Conservation (phyloP, 2,113 vertebrate species). For the Menura novaehollandiae region DNA sequence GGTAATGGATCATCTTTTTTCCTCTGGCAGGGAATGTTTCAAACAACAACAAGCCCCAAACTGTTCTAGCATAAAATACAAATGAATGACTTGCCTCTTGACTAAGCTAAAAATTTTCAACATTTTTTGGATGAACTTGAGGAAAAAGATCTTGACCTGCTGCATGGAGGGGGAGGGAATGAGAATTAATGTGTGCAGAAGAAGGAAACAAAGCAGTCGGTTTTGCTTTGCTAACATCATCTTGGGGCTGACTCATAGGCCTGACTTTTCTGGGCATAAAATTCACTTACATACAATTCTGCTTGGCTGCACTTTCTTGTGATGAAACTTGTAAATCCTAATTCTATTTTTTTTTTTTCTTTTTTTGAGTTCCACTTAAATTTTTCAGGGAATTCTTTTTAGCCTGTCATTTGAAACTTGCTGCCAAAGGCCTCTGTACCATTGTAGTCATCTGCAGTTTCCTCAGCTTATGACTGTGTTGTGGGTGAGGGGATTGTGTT, state of each 20-base stretch:
- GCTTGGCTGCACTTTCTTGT: not conserved
- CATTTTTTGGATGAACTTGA: not conserved
- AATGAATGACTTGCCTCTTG: not conserved
- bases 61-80: not conserved
- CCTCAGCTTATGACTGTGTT: not conserved
- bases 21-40: not conserved
- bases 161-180: not conserved
- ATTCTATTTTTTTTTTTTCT: not conserved
- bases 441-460: not conserved
- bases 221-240: constrained; percentile 33
- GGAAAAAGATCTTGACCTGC: not conserved
- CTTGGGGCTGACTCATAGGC: constrained; percentile 10
- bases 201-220: not conserved
- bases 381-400: not conserved
- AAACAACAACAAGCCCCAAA: not conserved
- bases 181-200: not conserved
- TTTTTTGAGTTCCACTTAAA: not conserved
- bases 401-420: not conserved
- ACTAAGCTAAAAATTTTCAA: not conserved
- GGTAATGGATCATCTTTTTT: not conserved
- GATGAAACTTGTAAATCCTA: not conserved
- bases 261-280: constrained; percentile 21
- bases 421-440: not conserved
- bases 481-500: not conserved
- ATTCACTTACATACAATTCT: not conserved